Evolutionary conservation across 92 coral and sea anemone species (phyloP), one percentile per base, ranked within the genome.

Genomic region (Ricordea florida): DNA sequence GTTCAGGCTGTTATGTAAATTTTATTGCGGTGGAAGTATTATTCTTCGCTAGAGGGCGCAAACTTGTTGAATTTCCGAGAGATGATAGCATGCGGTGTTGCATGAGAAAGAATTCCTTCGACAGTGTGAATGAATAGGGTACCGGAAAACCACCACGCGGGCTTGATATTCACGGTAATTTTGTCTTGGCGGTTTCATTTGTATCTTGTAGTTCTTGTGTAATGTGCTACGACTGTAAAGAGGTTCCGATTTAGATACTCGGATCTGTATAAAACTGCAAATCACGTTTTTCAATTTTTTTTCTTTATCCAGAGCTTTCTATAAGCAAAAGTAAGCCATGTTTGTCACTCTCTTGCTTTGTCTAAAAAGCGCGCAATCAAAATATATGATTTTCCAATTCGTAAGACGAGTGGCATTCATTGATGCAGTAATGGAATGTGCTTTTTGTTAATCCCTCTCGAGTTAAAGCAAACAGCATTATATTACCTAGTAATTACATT

Each of bases 1-100:
- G n/a, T 53, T 10, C 27, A 18, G 52, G 41, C 65, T 52, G 24
- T 25, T 70, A 70, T 70, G 77, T 29, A 23, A 70, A 70, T 70
- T 70, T 70, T 55, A 38, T 27, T 40, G 40, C 43, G 38, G 6
- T 53, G 42, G 42, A n/a, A 55, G 36, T 50, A 52, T 70, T 17
- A 52, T 16, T 21, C 40, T 27, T 51, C 5, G 50, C 49, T 26
- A 23, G 41, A 17, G 41, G 64, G 48, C 7, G 58, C 33, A 37
- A 53, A 53, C 62, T 70, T 68, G 53, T 62, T 55, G 77, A n/a
- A n/a, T n/a, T 40, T 53, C 30, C 31, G 0, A 40, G 14, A 17
- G 10, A 35, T 25, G 43, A 53, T 25, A 27, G 8, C 77, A 38
- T 55, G 66, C 53, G 2, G 66, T 10, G 77, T 38, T 3, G 77